These are phyloP conservation scores for Dioctria rufipes DNA, from an alignment of 2,888 invertebrate genomes.

Conservation along the genomic window DNA sequence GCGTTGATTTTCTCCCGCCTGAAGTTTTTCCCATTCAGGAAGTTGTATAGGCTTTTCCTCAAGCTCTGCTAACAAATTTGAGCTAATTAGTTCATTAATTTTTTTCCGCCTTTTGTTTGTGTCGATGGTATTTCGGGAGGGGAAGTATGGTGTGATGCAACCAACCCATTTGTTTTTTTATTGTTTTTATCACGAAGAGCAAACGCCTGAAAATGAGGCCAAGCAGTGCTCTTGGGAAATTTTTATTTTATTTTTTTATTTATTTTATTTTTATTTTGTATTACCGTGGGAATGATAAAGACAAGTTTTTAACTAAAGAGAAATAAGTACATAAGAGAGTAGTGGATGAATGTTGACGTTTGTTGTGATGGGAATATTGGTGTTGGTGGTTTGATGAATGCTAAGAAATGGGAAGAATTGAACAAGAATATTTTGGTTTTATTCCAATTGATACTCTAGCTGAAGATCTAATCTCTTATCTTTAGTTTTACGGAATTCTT, in stretches of 20 bases:
- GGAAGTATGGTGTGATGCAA: neutral
- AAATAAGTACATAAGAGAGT: no score
- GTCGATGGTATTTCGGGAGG: neutral
- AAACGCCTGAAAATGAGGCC: neutral
- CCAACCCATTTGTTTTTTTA: neutral
- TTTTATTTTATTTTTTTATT: neutral
- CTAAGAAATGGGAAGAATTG: no score
- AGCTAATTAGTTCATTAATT: slow-evolving; percentile 42
- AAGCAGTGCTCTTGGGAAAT: slow-evolving; percentile 13
- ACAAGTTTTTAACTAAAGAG: neutral
- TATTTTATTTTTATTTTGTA: no score
- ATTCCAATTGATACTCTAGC: no score
- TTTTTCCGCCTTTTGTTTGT: neutral
- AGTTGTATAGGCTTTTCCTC: slow-evolving; percentile 1
- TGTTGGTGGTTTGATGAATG: no score
- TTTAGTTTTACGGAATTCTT: no score
- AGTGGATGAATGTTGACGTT: no score
- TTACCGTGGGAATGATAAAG: slow-evolving; percentile 15
- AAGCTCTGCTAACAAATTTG: slow-evolving; percentile 33
- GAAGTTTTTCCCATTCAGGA: neutral
- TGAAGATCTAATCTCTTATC: no score
- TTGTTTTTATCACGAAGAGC: slow-evolving; percentile 21
- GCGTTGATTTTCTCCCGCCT: neutral
- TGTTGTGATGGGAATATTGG: no score
- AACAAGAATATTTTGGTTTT: no score